Percentiles rank a stretch among this genome's conserved stretches.
These are phyloP conservation scores for Leptestheria dahalacensis DNA, from an alignment of 1,140 invertebrate species.

Conservation along the genomic window DNA sequence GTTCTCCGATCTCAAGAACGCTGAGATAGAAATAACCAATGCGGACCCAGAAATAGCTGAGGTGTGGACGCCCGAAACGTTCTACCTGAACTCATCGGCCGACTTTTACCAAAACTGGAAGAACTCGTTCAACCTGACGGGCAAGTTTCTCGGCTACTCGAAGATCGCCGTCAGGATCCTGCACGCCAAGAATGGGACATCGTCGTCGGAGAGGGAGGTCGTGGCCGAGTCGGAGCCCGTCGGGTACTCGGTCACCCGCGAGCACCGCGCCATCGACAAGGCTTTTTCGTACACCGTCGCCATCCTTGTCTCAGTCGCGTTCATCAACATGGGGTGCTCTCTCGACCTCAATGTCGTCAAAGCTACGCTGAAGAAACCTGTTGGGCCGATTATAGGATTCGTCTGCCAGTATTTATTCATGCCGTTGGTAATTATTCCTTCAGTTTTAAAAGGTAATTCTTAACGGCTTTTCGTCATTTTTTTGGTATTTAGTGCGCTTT, in stretches of 20 bases:
- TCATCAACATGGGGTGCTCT: constrained; percentile 87
- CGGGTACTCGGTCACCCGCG: constrained; percentile 42
- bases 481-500: constrained; percentile 50
- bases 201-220: constrained; percentile 15
- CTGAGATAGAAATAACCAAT: constrained; percentile 18
- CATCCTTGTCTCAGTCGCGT: constrained; percentile 63
- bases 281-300: constrained; percentile 63
- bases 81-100: neutral
- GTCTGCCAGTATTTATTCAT: constrained; percentile 71
- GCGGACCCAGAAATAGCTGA: constrained; percentile 19
- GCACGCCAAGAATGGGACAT: constrained; percentile 17
- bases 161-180: constrained; percentile 24
- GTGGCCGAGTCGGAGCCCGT: constrained; percentile 25
- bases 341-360: constrained; percentile 59
- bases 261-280: constrained; percentile 47
- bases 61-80: neutral
- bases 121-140: constrained; percentile 36
- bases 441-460: neutral
- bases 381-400: constrained; percentile 71
- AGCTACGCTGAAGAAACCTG: constrained; percentile 50
- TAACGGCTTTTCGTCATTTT: neutral
- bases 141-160: constrained; percentile 44
- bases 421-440: constrained; percentile 50
- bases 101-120: constrained; percentile 25
- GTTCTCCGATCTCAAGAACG: constrained; percentile 3